Conservation (phyloP, 2,797 vertebrate genomes). For the Platyrinchus mystaceus region DNA sequence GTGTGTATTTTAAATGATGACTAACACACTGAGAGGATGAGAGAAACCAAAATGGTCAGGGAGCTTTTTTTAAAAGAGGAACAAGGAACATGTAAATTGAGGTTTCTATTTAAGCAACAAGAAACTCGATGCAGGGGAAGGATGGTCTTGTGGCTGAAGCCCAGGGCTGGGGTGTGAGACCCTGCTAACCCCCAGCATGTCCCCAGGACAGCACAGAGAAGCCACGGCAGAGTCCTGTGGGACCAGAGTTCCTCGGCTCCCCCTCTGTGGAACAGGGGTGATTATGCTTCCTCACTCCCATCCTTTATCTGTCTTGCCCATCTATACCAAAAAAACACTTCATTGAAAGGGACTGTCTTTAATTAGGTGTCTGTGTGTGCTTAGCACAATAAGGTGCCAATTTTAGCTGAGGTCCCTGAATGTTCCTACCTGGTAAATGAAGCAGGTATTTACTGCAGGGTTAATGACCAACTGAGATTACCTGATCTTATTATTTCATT, state of each 20-base stretch:
- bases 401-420: constrained; percentile 39
- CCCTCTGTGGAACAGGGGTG: not conserved
- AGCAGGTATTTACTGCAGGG: constrained; percentile 36
- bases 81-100: constrained; percentile 20
- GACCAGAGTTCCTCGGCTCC: not conserved
- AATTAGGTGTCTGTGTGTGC: constrained; percentile 40
- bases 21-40: constrained; percentile 62
- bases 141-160: not conserved
- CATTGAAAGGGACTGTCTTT: constrained; percentile 28
- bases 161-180: not conserved
- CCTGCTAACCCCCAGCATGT: not conserved
- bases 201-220: not conserved
- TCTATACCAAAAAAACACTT: constrained; percentile 20
- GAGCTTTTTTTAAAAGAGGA: not conserved
- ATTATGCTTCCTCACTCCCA: not conserved
- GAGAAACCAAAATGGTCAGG: constrained; percentile 34
- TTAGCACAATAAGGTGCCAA: constrained; percentile 45
- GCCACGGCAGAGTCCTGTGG: accelerated
- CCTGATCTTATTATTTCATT: constrained; percentile 60
- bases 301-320: not conserved
- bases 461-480: constrained; percentile 58
- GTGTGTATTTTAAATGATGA: constrained; percentile 66
- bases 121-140: not conserved
- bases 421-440: constrained; percentile 1
- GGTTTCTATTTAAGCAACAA: constrained; percentile 14